Evolutionary conservation across 1,140 invertebrate genomes (phyloP), one percentile per base, ranked within the genome.

Genomic region (Zaprionus kolodkinae): DNA sequence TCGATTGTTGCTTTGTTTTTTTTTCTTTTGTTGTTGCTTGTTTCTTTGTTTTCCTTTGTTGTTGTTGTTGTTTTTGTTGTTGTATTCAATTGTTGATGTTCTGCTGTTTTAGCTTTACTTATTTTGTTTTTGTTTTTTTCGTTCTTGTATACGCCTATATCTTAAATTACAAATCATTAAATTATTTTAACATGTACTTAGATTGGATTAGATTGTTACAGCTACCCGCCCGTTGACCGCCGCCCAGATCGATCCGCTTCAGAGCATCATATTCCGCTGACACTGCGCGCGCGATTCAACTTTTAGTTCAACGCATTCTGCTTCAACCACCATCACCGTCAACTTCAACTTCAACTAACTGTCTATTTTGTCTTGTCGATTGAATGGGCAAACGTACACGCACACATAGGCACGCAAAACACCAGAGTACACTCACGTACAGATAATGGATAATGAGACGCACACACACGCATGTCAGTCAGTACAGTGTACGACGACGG

Each of bases 131-230:
- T 72, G 62, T 76, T 43, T 57, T 79, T 74, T 76, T 71, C 70
- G 76, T 83, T 84, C 60, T 69, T 84, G 64, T 84, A 72, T 84
- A 80, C 74, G 78, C 81, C 81, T 89, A 88, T 76, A 70, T 79
- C 67, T 89, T 89, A 89, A 85, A 79, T 79, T 89, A 89, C 56
- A 89, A 85, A 89, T 89, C 81, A 76, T 89, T 89, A 89, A 89
- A 89, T 89, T 89, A 89, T 76, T 89, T 89, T 89, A 89, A 89
- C 84, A 88, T 76, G 71, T 87, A 87, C 85, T 89, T 89, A 89
- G 85, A 88, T 88, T 88, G 85, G 85, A 88, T 88, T 88, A 88
- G 85, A 89, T 89, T 89, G 85, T 89, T 89, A 89, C 85, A 89
- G 85, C 85, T 89, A 89, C 86, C 86, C 85, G 78, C 85, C 85